Evolutionary conservation across 2,113 vertebrate species (phyloP), one percentile per base, ranked within the genome.

Genomic region (Argyrosomus japonicus): DNA sequence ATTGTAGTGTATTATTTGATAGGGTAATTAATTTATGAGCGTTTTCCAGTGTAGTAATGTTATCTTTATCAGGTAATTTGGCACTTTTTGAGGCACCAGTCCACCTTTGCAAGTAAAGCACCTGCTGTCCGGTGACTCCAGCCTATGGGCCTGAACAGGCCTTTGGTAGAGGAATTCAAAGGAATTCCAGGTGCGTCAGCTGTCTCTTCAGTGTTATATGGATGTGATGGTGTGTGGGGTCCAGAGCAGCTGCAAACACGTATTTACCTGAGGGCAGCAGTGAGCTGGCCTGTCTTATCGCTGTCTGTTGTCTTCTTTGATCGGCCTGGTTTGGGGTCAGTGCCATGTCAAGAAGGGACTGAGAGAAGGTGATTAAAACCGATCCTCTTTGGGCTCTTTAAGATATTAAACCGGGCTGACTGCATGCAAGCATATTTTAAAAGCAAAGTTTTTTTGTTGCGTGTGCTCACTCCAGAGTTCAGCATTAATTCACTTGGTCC

Each of bases 161-260:
- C 19, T 87, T 51, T 67, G 63, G 19, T n/a, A 0, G n/a, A 27
- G 48, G 64, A 60, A 29, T 56, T 68, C 23, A 77, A 77, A 86
- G 75, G 68, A 74, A 74, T 81, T 85, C 79, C 75, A 83, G 80
- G 75, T 87, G 69, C 0, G 4, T 76, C 71, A 68, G 19, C 77
- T 57, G 48, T n/a, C 61, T 64, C 23, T 72, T 74, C 2, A 3
- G 8, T 43, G 13, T 82, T 73, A 48, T 68, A 53, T 84, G 12
- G 5, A 69, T 10, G 53, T 72, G 40, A 50, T n/a, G 58, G 75
- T 75, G 67, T 86, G 75, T 75, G 72, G 25, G 62, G 51, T 88
- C 86, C 63, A 65, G 27, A 77, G 74, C 85, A 87, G 89, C 88
- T 89, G 77, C 74, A 77, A 77, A 73, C 64, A 0, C 50, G 70